Evolutionary conservation across 2,888 invertebrate genomes (phyloP), one percentile per base, ranked within the genome.

Genomic region (Plagodis pulveraria): DNA sequence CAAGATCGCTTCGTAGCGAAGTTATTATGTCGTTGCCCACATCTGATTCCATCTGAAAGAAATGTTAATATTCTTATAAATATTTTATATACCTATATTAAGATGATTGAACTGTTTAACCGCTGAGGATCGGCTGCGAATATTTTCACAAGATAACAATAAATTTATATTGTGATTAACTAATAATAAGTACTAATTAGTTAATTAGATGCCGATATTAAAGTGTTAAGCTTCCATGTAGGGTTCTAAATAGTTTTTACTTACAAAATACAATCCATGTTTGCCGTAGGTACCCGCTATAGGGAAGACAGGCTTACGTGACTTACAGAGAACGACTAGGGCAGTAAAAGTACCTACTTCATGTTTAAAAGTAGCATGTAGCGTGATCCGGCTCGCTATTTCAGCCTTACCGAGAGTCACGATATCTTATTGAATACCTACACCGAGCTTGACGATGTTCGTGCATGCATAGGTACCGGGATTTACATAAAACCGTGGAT

Each of bases 1-100:
- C 97, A 70, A 97, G 87, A 84, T 97, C 97, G 85, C 97, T 97
- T 70, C 96, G 94, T 62, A 97, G 88, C 8, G 96, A 93, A 41
- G 97, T 97, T 35, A 96, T 94, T 70, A 96, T 86, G 82, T 97
- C 97, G 77, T 95, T 94, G 61, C 78, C 87, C 62, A 87, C 81
- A 40, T 92, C 91, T 69, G 93, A 88, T 63, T 94, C 94, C 94
- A 94, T 94, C 94, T 94, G 80, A 58, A 73, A 76, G 56, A 45
- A 49, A 12, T 58, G 56, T 12, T 10, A 40, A 9, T n/a, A 9
- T 6, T 41, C 51, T 45, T 43, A 11, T 33, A 42, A n/a, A 35
- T 4, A 43, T 22, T 22, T 22, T 22, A 22, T 22, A 22, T 22
- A 22, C 4, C 2, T 22, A 22, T 22, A 22, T 22, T 22, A 22